A percentile compares a stretch with the other conserved stretches of the same genome.
These are phyloP conservation scores for Epinephelus coioides DNA, from an alignment of 2,797 vertebrate species.

Conservation along the genomic window DNA sequence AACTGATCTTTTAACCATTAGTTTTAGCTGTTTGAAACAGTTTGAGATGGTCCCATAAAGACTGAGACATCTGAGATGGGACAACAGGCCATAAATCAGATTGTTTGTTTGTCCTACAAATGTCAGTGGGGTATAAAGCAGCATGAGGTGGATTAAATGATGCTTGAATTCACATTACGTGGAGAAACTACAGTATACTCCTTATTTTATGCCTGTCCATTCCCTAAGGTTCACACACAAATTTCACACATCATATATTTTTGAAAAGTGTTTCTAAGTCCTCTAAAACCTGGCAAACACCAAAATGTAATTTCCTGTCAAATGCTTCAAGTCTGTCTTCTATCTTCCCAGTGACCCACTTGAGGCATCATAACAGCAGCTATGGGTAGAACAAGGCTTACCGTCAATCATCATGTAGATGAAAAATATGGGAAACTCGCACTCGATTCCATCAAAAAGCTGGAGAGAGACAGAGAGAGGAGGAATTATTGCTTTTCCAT, in stretches of 20 bases:
- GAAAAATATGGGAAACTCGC: conserved; percentile 98
- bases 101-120: conserved; percentile 17
- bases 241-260: conserved; percentile 25
- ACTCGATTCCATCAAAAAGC: conserved; percentile 99
- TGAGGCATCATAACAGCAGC: conserved; percentile 44
- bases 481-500: conserved; percentile 58
- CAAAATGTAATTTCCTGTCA: conserved; percentile 52
- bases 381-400: conserved; percentile 81
- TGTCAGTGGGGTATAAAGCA: conserved; percentile 9
- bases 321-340: conserved; percentile 40
- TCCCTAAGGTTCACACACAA: conserved; percentile 19
- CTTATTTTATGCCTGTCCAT: conserved; percentile 6
- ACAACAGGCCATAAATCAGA: conserved; percentile 5
- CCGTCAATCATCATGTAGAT: conserved; percentile 99
- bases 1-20: too few species aligned
- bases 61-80: background rate
- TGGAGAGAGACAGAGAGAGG: conserved; percentile 79
- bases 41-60: background rate
- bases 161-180: conserved; percentile 23
- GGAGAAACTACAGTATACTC: background rate
- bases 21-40: background rate
- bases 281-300: conserved; percentile 40
- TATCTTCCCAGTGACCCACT: conserved; percentile 52
- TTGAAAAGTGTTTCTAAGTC: conserved; percentile 21
- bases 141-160: conserved; percentile 7